phyloP scores from a whole-genome alignment of 2,113 vertebrate genomes.

The Anguilla japonica region DNA sequence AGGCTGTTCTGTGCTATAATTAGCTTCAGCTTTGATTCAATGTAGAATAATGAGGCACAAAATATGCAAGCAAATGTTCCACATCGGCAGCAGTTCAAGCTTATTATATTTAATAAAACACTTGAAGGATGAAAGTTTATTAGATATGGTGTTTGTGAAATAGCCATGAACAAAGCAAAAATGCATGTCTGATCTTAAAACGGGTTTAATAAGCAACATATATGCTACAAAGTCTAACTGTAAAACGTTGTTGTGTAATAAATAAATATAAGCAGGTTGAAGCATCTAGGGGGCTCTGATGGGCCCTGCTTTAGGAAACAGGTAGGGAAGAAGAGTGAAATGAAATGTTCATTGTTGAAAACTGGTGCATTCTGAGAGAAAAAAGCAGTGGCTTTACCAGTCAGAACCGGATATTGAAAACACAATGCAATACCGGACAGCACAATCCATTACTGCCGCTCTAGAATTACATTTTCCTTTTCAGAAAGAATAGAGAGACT shows the following conservation, averaged over 20 bases:
- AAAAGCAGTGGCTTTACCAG: constrained; percentile 30
- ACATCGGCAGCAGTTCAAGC: not conserved
- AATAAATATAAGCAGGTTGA: not conserved
- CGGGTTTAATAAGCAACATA: too few relatives aligned
- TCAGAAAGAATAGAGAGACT: constrained; percentile 46
- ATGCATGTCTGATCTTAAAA: not conserved
- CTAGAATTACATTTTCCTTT: constrained; percentile 54
- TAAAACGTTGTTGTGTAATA: too few relatives aligned
- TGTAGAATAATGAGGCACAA: not conserved
- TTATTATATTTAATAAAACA: not conserved
- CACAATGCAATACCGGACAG: constrained; percentile 46
- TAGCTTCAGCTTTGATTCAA: not conserved
- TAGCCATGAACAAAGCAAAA: not conserved
- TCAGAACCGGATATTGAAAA: constrained; percentile 53
- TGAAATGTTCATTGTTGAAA: constrained; percentile 25
- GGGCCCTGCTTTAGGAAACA: constrained; percentile 23
- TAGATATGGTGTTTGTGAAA: not conserved
- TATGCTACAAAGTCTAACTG: too few relatives aligned
- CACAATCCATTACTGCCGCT: constrained; percentile 57
- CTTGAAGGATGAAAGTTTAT: not conserved
- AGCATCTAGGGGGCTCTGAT: constrained; percentile 14
- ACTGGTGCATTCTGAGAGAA: constrained; percentile 35
- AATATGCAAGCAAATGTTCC: not conserved
- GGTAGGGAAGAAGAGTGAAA: constrained; percentile 26
- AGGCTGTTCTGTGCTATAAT: not conserved